Base-by-base conservation (phyloP, 2,888 invertebrate species). In the Perdita meconis region DNA sequence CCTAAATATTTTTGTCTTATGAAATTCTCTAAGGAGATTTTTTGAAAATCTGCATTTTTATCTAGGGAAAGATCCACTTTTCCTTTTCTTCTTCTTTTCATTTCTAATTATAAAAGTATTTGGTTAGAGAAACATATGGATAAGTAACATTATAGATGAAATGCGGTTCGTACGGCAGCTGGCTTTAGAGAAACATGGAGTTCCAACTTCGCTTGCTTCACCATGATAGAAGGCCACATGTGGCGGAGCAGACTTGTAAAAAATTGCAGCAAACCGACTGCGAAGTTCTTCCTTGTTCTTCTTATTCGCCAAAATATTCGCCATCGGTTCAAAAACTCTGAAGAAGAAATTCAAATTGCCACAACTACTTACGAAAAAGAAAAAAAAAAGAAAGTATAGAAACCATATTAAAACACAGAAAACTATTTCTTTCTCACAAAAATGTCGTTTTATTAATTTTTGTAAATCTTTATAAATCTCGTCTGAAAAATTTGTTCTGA, bases 221-320 rank as follows among this genome's bases (percentile, higher is more conserved):
- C 12, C 42, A 59, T 16, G 42, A 59, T 16, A 19, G 24, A 42
- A 34, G 30, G 12, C 44, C 61, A 50, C 61, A 61, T 22, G 47
- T 61, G 61, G 47, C 47, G 3, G 19, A 5, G n/a, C 34, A 47
- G 34, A 61, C 61, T 8, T 12, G 22, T 30, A 34, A 47, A 22
- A 61, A 61, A 61, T 34, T 47, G 19, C 13, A 36, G 22, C 34
- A 61, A 61, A 22, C 30, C 3, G 34, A 22, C 8, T 34, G 44
- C 22, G 34, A 50, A 34, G 34, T 50, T 36, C 19, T 61, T n/a
- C 47, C 34, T n/a, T 22, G 22, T n/a, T 13, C 22, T 1, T 5
- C 19, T 4, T 47, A 61, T 16, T 22, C 22, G n/a, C 34, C 8
- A 2, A 19, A 34, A 6, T 10, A n/a, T 19, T 30, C 6, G n/a